These are phyloP conservation scores for Halichondria panicea DNA, from an alignment of 37 sponge, comb jelly and placozoan species.

Conservation along the genomic window DNA sequence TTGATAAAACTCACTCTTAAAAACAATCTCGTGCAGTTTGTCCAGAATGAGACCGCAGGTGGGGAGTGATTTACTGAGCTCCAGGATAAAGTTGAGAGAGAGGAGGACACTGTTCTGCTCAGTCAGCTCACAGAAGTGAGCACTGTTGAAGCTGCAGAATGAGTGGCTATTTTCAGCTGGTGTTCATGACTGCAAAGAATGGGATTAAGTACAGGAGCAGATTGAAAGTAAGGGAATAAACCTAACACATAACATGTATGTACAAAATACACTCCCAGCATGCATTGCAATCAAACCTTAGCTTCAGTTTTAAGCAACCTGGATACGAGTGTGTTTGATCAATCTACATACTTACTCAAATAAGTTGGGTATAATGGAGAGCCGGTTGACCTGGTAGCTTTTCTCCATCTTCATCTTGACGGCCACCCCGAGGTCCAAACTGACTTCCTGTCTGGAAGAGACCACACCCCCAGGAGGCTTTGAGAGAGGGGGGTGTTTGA, in stretches of 20 bases:
- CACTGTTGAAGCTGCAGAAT: conserved; percentile 18
- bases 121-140: conserved; percentile 34
- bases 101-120: conserved; percentile 36
- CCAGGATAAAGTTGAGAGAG: conserved; percentile 32
- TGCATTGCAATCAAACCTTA: too few relatives aligned
- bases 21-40: conserved; percentile 9
- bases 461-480: not conserved
- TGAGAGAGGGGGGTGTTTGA: conserved; percentile 15
- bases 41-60: conserved; percentile 27
- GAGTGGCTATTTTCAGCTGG: too few relatives aligned
- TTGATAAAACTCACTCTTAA: not conserved
- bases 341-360: conserved; percentile 33
- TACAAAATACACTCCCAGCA: too few relatives aligned
- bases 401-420: conserved; percentile 31
- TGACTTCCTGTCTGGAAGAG: not conserved
- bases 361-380: conserved; percentile 50
- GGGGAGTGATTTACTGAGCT: conserved; percentile 15
- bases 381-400: conserved; percentile 22
- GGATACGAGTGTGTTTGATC: too few relatives aligned
- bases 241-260: too few relatives aligned
- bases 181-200: too few relatives aligned
- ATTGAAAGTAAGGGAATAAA: too few relatives aligned
- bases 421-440: conserved; percentile 29
- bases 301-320: too few relatives aligned
- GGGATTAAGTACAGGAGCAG: too few relatives aligned